Conservation (phyloP, 2,888 invertebrate genomes). For the Thysanoteuthis rhombus region DNA sequence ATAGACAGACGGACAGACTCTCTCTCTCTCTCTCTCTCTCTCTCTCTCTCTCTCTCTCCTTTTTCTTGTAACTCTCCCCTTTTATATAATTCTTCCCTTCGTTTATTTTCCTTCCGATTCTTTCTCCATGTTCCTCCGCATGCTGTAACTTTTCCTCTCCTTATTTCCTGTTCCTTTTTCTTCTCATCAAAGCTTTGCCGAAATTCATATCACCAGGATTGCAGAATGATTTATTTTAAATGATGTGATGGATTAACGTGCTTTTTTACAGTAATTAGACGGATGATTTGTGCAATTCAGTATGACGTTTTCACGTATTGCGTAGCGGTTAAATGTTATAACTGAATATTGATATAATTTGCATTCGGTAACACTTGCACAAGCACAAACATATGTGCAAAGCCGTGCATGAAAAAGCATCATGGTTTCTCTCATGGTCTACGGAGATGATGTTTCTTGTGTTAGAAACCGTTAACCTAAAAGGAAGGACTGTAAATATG, state of each 20-base stretch:
- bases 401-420: not conserved
- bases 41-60: not conserved
- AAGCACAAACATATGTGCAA: not conserved
- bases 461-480: no score
- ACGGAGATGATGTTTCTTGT: not conserved
- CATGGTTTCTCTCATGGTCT: not conserved
- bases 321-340: not conserved
- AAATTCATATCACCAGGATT: not conserved
- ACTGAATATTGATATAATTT: not conserved
- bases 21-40: not conserved
- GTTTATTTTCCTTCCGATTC: not conserved
- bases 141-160: not conserved
- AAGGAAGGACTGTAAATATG: no score
- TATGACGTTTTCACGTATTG: not conserved
- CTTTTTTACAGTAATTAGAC: not conserved
- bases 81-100: not conserved
- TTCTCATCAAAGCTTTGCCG: not conserved
- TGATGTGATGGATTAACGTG: not conserved
- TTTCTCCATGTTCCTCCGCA: no score
- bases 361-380: not conserved
- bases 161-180: not conserved
- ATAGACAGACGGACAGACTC: no score
- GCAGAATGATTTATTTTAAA: not conserved
- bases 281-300: not conserved
- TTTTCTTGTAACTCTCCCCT: not conserved